These are phyloP conservation scores for Drosophila nigricruria DNA, from an alignment of 2,888 invertebrate species.

Conservation along the genomic window DNA sequence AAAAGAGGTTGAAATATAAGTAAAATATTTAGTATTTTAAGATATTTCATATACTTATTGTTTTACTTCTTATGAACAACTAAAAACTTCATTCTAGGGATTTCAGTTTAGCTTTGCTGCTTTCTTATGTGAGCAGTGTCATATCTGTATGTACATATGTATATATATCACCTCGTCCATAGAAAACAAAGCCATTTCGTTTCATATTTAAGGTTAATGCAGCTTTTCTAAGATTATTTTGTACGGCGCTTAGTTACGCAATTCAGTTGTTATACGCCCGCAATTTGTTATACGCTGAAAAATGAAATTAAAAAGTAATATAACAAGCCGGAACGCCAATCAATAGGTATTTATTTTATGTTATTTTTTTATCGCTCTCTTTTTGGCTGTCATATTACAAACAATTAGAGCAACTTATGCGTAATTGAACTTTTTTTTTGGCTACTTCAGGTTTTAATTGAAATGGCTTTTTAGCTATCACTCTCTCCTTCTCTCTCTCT, in stretches of 20 bases:
- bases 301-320: slow-evolving; percentile 31
- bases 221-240: slow-evolving; percentile 7
- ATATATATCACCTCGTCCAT: background rate
- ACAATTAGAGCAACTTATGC: slow-evolving; percentile 72
- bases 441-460: slow-evolving; percentile 47
- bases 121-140: background rate
- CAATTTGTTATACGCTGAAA: slow-evolving; percentile 18
- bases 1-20: background rate
- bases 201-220: slow-evolving; percentile 3
- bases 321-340: slow-evolving; percentile 35
- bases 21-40: background rate
- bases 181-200: background rate
- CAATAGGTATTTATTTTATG: slow-evolving; percentile 10
- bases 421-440: slow-evolving; percentile 45
- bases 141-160: background rate
- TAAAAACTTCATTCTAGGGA: background rate
- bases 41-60: background rate
- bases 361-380: slow-evolving; percentile 5
- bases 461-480: slow-evolving; percentile 32
- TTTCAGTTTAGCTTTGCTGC: background rate
- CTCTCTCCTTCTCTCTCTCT: slow-evolving; percentile 5
- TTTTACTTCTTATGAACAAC: background rate
- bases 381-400: slow-evolving; percentile 50
- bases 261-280: slow-evolving; percentile 2
- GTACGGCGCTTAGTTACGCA: slow-evolving; percentile 12